phyloP scores from a whole-genome alignment of 2,797 vertebrate genomes.

The Manis pentadactyla region DNA sequence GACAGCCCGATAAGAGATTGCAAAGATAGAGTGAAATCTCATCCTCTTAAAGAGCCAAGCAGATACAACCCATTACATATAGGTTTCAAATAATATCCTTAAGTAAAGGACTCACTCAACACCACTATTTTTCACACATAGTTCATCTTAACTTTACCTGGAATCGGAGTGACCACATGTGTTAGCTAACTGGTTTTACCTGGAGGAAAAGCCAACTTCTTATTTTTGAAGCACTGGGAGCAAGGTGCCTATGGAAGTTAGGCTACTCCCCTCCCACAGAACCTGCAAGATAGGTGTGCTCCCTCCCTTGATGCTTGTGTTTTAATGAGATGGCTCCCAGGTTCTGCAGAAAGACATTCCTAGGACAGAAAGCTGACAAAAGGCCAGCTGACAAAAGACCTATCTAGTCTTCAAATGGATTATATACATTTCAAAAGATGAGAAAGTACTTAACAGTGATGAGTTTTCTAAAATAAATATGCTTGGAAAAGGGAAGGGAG shows the following conservation, averaged over 20 bases:
- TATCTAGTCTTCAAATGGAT: not conserved
- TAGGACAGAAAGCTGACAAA: not conserved
- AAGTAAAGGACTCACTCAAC: not conserved
- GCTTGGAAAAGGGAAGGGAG: not conserved
- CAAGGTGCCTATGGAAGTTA: not conserved
- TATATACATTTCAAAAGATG: slow-evolving; percentile 6
- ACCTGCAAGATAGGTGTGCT: not conserved
- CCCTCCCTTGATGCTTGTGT: not conserved
- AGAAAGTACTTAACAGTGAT: not conserved
- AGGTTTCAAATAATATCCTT: not conserved
- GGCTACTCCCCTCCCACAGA: not conserved
- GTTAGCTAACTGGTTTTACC: slow-evolving; percentile 15
- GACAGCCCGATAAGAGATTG: not conserved
- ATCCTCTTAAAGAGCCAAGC: not conserved
- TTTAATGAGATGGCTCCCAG: not conserved
- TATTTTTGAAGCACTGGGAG: not conserved
- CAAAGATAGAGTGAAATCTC: not conserved
- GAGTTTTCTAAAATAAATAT: not conserved
- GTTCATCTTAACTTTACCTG: not conserved
- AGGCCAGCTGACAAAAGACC: not conserved
- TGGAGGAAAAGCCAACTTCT: not conserved
- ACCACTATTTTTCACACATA: not conserved
- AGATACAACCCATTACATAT: not conserved
- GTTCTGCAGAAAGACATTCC: not conserved
- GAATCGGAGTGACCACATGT: not conserved